phyloP scores from a whole-genome alignment of 2,113 vertebrate genomes.

The Choloepus hoffmanni region DNA sequence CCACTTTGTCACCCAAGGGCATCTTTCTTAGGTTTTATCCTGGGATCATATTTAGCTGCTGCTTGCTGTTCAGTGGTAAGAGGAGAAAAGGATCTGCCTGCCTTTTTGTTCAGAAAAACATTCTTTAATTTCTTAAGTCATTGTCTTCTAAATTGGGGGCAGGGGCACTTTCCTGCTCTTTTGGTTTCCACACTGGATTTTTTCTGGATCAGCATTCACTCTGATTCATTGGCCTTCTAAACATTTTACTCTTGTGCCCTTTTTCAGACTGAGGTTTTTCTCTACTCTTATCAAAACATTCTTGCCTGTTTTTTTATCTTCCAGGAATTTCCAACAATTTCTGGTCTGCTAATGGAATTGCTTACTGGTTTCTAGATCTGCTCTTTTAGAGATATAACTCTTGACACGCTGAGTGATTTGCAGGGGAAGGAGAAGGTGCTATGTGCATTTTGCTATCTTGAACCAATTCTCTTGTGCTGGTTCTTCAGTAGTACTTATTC shows the following conservation, averaged over 20 bases:
- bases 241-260: not conserved
- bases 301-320: constrained; percentile 32
- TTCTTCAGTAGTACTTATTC: constrained; percentile 24
- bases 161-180: not conserved
- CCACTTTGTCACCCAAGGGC: too few species aligned
- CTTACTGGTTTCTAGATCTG: constrained; percentile 15
- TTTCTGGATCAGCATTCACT: not conserved
- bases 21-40: not conserved
- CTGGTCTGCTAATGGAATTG: constrained; percentile 54
- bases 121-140: not conserved
- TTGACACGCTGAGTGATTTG: constrained; percentile 36
- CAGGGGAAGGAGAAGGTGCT: not conserved
- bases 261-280: not conserved
- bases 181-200: not conserved
- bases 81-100: not conserved
- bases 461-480: not conserved
- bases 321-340: constrained; percentile 33
- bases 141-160: not conserved
- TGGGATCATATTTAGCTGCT: not conserved
- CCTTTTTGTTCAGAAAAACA: not conserved
- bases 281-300: not conserved
- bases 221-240: not conserved
- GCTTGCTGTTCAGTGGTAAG: not conserved
- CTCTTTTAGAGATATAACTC: constrained; percentile 18
- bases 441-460: constrained; percentile 34